Evolutionary conservation across 64 coral and sea anemone species (phyloP), one percentile per base, ranked within the genome.

Genomic region (Montipora efflorescens): DNA sequence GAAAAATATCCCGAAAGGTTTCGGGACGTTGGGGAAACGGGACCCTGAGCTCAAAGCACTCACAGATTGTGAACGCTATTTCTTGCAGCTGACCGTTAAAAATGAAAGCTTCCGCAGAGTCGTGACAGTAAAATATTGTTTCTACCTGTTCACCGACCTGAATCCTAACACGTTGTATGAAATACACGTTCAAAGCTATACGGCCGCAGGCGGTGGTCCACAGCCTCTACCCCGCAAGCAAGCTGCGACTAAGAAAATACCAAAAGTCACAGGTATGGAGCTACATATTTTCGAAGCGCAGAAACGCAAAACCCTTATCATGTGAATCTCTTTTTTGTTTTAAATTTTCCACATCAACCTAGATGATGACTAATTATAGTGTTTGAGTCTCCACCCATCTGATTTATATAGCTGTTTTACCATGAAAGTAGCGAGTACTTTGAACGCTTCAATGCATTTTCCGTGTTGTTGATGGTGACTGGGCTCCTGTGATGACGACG

Each of bases 191-290:
- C 45, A 71, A 51, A 47, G 82, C 43, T 86, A 71, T 72, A 82
- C 90, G 11, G 45, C 80, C 2, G 55, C 79, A 45, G 90, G 90
- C 5, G 20, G 49, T 4, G 66, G 79, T 44, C 67, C 90, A 23
- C 64, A 36, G 13, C 50, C 18, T 8, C 45, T 49, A 19, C 14
- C 47, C 16, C 2, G 1, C n/a, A 90, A 71, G 46, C 13, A 12
- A 25, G 89, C 23, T 44, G 81, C 21, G 57, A 90, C 89, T 9
- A 81, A 81, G 15, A 69, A 81, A 55, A 19, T 81, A 18, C 78
- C 77, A 71, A 50, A 23, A 19, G 79, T 90, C 11, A 81, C 77
- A 72, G 53, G 89, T 90, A 90, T 28, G 66, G 16, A 16, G 62
- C 4, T 3, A 67, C 47, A 7, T 18, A 16, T 3, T 67, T 14